Base-by-base conservation (phyloP, 2,888 invertebrate genomes). In the Orthosia cruda region DNA sequence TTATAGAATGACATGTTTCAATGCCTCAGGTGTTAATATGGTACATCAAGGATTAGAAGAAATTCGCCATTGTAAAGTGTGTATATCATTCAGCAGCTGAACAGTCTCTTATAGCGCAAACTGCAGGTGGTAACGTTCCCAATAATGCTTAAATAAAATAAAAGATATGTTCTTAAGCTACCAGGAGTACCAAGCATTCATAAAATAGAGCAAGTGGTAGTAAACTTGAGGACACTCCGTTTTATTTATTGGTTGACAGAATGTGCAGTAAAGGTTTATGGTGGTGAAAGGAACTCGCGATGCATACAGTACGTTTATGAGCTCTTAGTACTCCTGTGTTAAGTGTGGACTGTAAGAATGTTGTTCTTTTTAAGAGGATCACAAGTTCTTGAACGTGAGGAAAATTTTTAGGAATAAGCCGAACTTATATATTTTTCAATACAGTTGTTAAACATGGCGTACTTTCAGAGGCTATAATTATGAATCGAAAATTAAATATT, bases 261-360 rank as follows among this genome's bases (percentile, higher is more conserved):
- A 54, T 45, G 71, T 71, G 79, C 77, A 74, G 72, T 86, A 91
- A 89, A 89, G 32, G 58, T 84, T 85, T 76, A 85, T 74, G 63
- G 62, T 7, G 20, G 59, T 62, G 68, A 26, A 73, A 74, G 55
- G 40, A 52, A 64, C 61, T 73, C 54, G 15, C 52, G 61, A 52
- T 79, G 74, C 54, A 73, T 52, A 63, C 73, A 73, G n/a, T 63
- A 16, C 52, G 13, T 64, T 72, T 71, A 82, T 74, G 71, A 15
- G 16, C 0, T 62, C 70, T 61, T 78, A n/a, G 79, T 79, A 68
- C 57, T 55, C 5, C 7, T 45, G 18, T 23, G 23, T 54, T 71
- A 64, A 74, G 47, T 61, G 47, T 13, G 2, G 16, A 26, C 26
- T 47, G 52, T 1, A 18, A 20, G 4, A 15, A 0, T 15, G 0